phyloP scores from a whole-genome alignment of 2,113 vertebrate genomes.

The Promerops cafer region DNA sequence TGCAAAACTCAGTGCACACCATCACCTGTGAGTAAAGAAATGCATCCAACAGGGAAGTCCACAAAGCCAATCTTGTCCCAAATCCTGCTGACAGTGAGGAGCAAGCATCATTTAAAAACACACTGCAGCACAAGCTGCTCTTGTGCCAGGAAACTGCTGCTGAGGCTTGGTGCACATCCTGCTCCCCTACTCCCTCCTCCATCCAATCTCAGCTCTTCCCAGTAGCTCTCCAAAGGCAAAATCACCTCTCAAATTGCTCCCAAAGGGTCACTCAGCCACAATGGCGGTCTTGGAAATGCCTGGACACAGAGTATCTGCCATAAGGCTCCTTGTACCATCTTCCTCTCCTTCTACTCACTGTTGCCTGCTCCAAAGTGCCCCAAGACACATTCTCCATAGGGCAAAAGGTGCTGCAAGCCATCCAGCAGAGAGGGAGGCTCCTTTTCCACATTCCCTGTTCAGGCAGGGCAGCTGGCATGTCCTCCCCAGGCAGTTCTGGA shows the following conservation, averaged over 20 bases:
- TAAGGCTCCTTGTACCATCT: neutral
- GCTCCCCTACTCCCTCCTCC: neutral
- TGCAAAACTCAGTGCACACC: neutral
- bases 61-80: neutral
- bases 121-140: rapidly evolving
- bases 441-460: neutral
- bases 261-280: neutral
- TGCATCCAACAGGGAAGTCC: rapidly evolving
- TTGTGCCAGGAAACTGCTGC: neutral
- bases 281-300: neutral
- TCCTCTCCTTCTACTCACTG: neutral
- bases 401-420: neutral
- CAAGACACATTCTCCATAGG: rapidly evolving
- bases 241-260: neutral
- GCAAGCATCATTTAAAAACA: neutral
- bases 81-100: neutral
- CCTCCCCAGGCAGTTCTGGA: neutral
- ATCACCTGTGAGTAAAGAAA: neutral
- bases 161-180: neutral
- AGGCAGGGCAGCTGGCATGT: neutral
- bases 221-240: neutral
- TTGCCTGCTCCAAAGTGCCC: neutral
- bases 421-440: neutral
- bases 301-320: rapidly evolving
- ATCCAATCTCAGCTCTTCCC: neutral